Conservation (phyloP, 2,888 invertebrate genomes). For the Rotaria sp. region DNA sequence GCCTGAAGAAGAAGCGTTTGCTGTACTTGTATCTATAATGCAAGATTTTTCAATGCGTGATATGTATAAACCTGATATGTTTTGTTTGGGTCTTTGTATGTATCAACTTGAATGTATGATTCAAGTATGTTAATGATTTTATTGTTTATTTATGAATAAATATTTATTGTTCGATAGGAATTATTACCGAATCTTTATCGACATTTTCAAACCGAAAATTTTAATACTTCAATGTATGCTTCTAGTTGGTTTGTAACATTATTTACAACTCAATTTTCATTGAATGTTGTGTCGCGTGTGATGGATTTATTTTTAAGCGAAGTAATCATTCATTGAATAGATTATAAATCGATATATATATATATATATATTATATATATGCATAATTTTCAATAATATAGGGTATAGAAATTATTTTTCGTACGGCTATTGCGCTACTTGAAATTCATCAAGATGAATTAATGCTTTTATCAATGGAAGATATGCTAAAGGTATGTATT, state of each 20-base stretch:
- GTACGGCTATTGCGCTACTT: constrained; percentile 84
- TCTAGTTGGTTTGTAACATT: constrained; percentile 96
- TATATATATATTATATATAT: neutral
- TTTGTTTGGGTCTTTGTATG: constrained; percentile 94
- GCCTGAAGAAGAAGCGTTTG: constrained; percentile 90
- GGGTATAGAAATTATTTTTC: constrained; percentile 95
- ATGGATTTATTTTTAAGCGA: constrained; percentile 92
- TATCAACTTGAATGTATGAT: constrained; percentile 93
- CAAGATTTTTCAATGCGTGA: constrained; percentile 61
- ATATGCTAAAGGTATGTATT: constrained; percentile 77
- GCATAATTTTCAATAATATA: constrained; percentile 44
- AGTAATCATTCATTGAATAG: constrained; percentile 47
- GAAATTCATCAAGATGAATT: constrained; percentile 82
- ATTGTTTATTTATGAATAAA: neutral
- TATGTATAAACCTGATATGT: constrained; percentile 99
- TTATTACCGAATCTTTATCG: constrained; percentile 83
- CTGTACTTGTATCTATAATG: constrained; percentile 91
- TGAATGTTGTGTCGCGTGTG: constrained; percentile 79
- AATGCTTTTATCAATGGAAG: constrained; percentile 92
- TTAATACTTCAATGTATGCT: constrained; percentile 93
- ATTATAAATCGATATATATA: neutral
- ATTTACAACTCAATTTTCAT: constrained; percentile 86
- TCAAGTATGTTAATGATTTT: constrained; percentile 58
- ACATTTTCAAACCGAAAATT: constrained; percentile 71
- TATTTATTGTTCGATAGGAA: constrained; percentile 60